These are phyloP conservation scores for Ceratina calcarata DNA, from an alignment of 1,140 invertebrate species.

Conservation along the genomic window DNA sequence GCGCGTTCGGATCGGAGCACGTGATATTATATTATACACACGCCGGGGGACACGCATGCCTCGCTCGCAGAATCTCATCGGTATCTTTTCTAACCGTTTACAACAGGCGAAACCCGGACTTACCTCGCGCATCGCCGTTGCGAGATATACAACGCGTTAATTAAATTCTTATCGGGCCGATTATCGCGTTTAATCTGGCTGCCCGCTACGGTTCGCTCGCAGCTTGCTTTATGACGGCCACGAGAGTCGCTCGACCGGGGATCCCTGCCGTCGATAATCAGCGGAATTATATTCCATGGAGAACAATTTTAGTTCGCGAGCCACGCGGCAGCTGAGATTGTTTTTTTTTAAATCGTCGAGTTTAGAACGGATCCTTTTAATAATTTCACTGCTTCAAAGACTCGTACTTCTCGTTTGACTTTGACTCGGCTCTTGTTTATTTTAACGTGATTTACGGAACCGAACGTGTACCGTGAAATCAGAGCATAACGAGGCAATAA, in stretches of 20 bases:
- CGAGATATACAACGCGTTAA: conserved; percentile 62
- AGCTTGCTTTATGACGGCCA: conserved; percentile 47
- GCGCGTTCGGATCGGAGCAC: conserved; percentile 1
- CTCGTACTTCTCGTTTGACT: too few relatives aligned
- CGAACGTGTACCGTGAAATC: neutral
- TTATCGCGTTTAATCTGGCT: conserved; percentile 59
- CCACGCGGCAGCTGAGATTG: too few relatives aligned
- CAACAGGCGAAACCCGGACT: neutral
- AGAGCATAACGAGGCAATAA: neutral
- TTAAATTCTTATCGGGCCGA: conserved; percentile 65
- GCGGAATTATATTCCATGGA: conserved; percentile 9
- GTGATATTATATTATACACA: conserved; percentile 35
- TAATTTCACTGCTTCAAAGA: too few relatives aligned
- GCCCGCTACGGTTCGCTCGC: conserved; percentile 8
- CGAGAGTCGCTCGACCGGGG: conserved; percentile 26
- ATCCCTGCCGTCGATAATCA: conserved; percentile 5
- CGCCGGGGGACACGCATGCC: conserved; percentile 45
- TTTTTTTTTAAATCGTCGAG: too few relatives aligned
- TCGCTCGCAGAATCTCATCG: conserved; percentile 34
- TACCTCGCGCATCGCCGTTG: conserved; percentile 23
- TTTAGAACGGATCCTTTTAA: too few relatives aligned
- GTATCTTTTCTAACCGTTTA: conserved; percentile 54
- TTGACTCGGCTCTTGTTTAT: too few relatives aligned
- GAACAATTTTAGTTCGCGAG: too few relatives aligned
- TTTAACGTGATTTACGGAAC: too few relatives aligned